Conservation (phyloP, 2,113 vertebrate species). For the Bucco capensis region DNA sequence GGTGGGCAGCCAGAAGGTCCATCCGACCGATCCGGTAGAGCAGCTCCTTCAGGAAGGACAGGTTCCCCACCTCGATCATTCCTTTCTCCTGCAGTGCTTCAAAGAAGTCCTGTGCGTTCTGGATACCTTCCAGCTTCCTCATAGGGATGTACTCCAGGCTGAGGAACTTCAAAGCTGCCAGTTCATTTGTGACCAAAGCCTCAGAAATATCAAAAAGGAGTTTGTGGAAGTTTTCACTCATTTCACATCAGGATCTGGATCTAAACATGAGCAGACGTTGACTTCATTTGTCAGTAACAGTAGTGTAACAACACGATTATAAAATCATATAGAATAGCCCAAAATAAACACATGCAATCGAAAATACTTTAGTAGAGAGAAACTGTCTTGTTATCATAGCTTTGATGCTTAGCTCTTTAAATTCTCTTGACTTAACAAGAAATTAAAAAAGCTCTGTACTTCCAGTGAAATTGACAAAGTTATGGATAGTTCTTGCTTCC, state of each 20-base stretch:
- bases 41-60: constrained; percentile 71
- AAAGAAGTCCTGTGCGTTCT: constrained; percentile 56
- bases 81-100: constrained; percentile 45
- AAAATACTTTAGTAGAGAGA: neutral
- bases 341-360: neutral
- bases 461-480: neutral
- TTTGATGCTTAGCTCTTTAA: neutral
- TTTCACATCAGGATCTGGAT: constrained; percentile 14
- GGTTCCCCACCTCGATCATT: neutral
- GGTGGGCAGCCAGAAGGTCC: constrained; percentile 23
- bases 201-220: constrained; percentile 63
- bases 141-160: constrained; percentile 47
- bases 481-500: neutral
- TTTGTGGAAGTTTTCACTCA: neutral
- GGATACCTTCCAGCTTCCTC: constrained; percentile 54
- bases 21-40: constrained; percentile 54
- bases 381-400: neutral
- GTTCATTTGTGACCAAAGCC: constrained; percentile 37
- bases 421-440: neutral
- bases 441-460: neutral
- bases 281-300: neutral
- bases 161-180: constrained; percentile 71
- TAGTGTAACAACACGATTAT: neutral
- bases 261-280: constrained; percentile 1
- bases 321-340: neutral